Evolutionary conservation across 1,140 invertebrate genomes (phyloP), one percentile per base, ranked within the genome.

Genomic region (Arion vulgaris): DNA sequence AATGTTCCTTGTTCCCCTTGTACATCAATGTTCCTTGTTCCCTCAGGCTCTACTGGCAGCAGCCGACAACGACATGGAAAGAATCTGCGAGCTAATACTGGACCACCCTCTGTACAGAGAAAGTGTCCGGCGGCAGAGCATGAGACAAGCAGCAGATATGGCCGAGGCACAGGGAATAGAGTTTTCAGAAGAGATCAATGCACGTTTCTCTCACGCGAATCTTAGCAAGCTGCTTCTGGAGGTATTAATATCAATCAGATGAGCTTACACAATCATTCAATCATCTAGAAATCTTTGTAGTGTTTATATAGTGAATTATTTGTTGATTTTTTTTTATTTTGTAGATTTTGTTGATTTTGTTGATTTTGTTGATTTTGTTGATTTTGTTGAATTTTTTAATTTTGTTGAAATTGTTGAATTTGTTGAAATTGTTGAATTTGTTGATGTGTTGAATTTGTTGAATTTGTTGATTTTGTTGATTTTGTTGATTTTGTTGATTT

Each of bases 1-100:
- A n/a, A n/a, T n/a, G n/a, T n/a, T n/a, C n/a, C n/a, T n/a, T n/a
- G n/a, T n/a, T n/a, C n/a, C n/a, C n/a, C n/a, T n/a, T n/a, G n/a
- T n/a, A n/a, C n/a, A n/a, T n/a, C n/a, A n/a, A n/a, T n/a, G n/a
- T n/a, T n/a, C n/a, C n/a, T 17, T 57, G 51, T 57, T 4, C 28
- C 36, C 45, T 23, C 80, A 81, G 79, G 88, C 86, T 23, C 72
- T 89, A n/a, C 79, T 89, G 66, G 87, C 85, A 66, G 86, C 88
- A 1, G 85, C 86, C 5, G 87, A 88, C 51, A 85, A 87, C 51
- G 85, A 87, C 28, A 84, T 87, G 66, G 85, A 87, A 32, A 53
- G 81, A 74, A 84, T 86, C 75, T 85, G 79, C 62, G 86, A 86
- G 51, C 38, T 84, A 19, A 84, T 86, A 26, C 73, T 86, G 17